Percentiles rank a stretch among this genome's conserved stretches.
Conservation (phyloP, 1,140 invertebrate species). For the Musca domestica region DNA sequence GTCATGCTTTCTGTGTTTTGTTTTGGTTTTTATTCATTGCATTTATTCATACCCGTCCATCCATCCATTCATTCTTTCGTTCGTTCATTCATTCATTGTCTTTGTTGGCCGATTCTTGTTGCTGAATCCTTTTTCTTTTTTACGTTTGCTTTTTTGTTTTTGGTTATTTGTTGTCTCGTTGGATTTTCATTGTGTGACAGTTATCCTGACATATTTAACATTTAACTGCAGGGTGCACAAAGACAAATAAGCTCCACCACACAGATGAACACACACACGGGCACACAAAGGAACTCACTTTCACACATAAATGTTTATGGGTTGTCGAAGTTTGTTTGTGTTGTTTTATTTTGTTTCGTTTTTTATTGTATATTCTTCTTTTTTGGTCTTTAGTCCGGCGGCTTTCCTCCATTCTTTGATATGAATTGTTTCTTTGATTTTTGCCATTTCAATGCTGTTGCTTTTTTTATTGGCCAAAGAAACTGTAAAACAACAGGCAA, state of each 20-base stretch:
- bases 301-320: neutral
- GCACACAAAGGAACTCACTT: too few species aligned
- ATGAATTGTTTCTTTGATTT: neutral
- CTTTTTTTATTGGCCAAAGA: neutral
- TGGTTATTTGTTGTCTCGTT: neutral
- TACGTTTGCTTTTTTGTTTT: neutral
- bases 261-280: too few species aligned
- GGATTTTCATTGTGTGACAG: conserved; percentile 19
- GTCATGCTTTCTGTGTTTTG: neutral
- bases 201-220: conserved; percentile 22
- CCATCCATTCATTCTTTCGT: too few species aligned
- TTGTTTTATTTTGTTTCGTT: too few species aligned
- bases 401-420: neutral
- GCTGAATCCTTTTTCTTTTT: neutral
- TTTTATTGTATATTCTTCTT: neutral
- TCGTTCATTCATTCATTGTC: too few species aligned
- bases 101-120: too few species aligned
- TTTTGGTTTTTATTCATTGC: neutral
- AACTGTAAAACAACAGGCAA: too few species aligned
- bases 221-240: conserved; percentile 19
- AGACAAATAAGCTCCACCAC: neutral
- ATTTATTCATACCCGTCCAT: too few species aligned
- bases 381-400: neutral
- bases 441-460: neutral
- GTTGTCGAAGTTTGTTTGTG: neutral